A percentile compares a stretch with the other conserved stretches of the same genome.
phyloP scores from a whole-genome alignment of 2,113 vertebrate genomes.

The Porphyrio hochstetteri region DNA sequence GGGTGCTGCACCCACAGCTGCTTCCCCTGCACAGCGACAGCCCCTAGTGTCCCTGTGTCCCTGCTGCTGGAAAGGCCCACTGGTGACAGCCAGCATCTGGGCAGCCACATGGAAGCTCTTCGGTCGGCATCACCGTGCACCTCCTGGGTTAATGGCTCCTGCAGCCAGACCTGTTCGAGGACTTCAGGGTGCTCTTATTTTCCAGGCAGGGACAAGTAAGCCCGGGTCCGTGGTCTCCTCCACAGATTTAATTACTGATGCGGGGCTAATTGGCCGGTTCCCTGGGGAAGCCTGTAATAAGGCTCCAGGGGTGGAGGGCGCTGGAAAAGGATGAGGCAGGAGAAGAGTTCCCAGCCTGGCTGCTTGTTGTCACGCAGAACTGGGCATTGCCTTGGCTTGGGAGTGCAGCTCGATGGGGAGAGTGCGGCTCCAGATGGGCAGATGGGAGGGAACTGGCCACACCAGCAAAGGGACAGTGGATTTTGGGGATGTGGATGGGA shows the following conservation, averaged over 20 bases:
- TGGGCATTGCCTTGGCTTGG: background rate
- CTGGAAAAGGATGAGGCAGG: background rate
- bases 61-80: background rate
- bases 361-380: rapidly evolving
- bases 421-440: rapidly evolving
- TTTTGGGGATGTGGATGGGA: background rate
- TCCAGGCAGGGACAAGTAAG: slow-evolving; percentile 29
- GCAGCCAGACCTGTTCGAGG: slow-evolving; percentile 48
- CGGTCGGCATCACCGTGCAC: background rate
- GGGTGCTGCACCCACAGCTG: background rate
- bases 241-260: slow-evolving; percentile 41
- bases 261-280: slow-evolving; percentile 26
- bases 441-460: background rate
- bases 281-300: slow-evolving; percentile 29
- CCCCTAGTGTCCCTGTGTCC: rapidly evolving
- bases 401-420: background rate
- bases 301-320: background rate
- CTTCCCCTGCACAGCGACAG: rapidly evolving
- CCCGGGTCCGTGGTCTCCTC: slow-evolving; percentile 6
- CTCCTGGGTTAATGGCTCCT: slow-evolving; percentile 23
- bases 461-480: background rate
- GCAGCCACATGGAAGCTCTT: background rate
- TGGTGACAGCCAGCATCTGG: rapidly evolving
- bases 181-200: slow-evolving; percentile 44
- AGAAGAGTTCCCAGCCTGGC: background rate